Base-by-base conservation (phyloP, 2,888 invertebrate genomes). In the Netelia inedita region DNA sequence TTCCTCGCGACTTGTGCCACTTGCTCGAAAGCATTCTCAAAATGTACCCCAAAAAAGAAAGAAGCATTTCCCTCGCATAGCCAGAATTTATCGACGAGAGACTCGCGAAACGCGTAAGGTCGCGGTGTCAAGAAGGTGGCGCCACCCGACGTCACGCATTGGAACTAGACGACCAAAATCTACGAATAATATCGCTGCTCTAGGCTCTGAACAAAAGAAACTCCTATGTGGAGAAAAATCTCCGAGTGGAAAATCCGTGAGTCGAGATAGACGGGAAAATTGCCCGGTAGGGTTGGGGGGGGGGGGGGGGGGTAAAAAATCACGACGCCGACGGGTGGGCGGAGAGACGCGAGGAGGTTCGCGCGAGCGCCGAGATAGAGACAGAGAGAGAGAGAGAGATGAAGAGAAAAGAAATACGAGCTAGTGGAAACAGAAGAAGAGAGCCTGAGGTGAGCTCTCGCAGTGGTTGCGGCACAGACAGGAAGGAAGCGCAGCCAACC, bases 401-500 rank as follows among this genome's bases (percentile, higher is more conserved):
- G 19, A 59, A 21, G 65, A 74, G 43, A 46, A 73, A 61, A 76
- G 65, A 59, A 68, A 55, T 79, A 53, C 68, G 41, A 63, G 53
- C 71, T 79, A 69, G 82, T 76, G 71, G 57, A 19, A 59, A 75
- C 69, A 53, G 79, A 66, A 87, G 83, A 85, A 86, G 85, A 85
- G 83, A 81, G 85, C 69, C 63, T 75, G 86, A 85, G 88, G 86
- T 21, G 50, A 55, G 79, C 43, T 16, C 55, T 68, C 85, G 89
- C 90, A 88, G 90, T 89, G 90, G 91, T 90, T 91, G 90, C 91
- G 88, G 91, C 92, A 88, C 86, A 89, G 92, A 92, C 92, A 93
- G 93, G 93, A 93, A 93, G 93, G 93, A 93, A 93, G 92, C 92
- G 92, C 93, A 92, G 90, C 93, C 90, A 91, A 93, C 92, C 93